A percentile compares a stretch with the other conserved stretches of the same genome.
Conservation (phyloP, 2,797 vertebrate species). For the Schizopygopsis pylzovi region DNA sequence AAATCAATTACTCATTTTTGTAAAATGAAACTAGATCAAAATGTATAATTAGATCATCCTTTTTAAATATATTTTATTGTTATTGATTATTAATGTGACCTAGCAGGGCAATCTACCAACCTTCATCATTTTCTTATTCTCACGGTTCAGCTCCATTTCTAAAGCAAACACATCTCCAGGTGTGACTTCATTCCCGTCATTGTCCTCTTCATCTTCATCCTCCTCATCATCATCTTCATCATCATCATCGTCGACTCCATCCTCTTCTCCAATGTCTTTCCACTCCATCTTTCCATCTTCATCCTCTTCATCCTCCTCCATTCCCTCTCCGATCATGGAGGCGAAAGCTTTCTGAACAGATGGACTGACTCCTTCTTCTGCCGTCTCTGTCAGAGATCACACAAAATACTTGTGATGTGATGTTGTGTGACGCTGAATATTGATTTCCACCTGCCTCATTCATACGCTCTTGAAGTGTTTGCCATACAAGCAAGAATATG, state of each 20-base stretch:
- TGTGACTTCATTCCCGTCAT: slow-evolving; percentile 75
- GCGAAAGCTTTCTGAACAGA: slow-evolving; percentile 93
- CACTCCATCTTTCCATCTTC: slow-evolving; percentile 82
- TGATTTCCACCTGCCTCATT: neutral
- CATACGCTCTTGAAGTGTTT: neutral
- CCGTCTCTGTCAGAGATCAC: neutral
- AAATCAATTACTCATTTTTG: neutral
- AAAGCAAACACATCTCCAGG: slow-evolving; percentile 94
- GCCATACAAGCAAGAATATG: neutral
- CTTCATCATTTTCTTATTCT: slow-evolving; percentile 98
- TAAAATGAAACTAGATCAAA: neutral
- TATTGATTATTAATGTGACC: neutral
- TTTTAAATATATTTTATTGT: neutral
- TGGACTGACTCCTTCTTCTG: slow-evolving; percentile 87
- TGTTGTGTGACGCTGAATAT: slow-evolving; percentile 1
- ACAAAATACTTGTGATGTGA: slow-evolving; percentile 5
- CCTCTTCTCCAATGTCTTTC: slow-evolving; percentile 80
- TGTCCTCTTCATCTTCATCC: slow-evolving; percentile 70
- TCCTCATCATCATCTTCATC: slow-evolving; percentile 10
- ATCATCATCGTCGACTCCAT: slow-evolving; percentile 41
- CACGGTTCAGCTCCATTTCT: slow-evolving; percentile 96
- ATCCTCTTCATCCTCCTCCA: slow-evolving; percentile 79
- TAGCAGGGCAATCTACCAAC: slow-evolving; percentile 71
- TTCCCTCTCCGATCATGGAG: slow-evolving; percentile 88
- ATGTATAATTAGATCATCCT: neutral